phyloP scores from a whole-genome alignment of 2,113 vertebrate genomes.

The Myiozetetes cayanensis region DNA sequence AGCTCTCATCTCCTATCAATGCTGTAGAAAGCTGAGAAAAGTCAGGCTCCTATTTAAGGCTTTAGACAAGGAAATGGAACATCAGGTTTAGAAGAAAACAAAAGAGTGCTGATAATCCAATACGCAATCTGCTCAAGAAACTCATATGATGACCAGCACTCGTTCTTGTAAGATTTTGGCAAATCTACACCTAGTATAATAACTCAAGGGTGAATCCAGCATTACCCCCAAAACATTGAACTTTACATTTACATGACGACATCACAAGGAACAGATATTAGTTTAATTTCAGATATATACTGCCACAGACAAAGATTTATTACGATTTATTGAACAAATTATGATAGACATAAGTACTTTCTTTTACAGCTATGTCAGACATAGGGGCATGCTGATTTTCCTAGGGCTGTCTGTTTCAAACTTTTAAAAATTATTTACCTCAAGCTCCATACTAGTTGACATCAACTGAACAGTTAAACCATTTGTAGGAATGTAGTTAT shows the following conservation, averaged over 20 bases:
- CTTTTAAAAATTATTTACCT: not conserved
- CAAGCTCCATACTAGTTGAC: not conserved
- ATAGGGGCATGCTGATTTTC: not conserved
- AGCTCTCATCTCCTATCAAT: not conserved
- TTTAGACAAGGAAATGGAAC: not conserved
- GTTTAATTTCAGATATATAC: not conserved
- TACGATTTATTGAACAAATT: not conserved
- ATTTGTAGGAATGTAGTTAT: not conserved
- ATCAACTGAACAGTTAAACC: not conserved
- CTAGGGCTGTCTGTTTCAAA: not conserved
- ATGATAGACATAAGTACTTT: not conserved
- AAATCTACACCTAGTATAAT: not conserved
- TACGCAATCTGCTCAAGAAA: not conserved
- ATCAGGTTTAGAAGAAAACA: not conserved
- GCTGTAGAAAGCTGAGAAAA: not conserved
- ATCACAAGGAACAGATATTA: not conserved
- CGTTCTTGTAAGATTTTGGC: not conserved
- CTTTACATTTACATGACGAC: not conserved
- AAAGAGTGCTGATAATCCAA: not conserved
- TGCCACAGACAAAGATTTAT: not conserved
- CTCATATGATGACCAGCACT: fast-evolving
- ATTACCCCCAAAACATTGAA: not conserved
- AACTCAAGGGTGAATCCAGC: not conserved
- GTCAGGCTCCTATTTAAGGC: not conserved
- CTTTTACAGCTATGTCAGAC: not conserved